Evolutionary conservation across 2,113 vertebrate species (phyloP).

Genomic region (Platycercus adscitus): DNA sequence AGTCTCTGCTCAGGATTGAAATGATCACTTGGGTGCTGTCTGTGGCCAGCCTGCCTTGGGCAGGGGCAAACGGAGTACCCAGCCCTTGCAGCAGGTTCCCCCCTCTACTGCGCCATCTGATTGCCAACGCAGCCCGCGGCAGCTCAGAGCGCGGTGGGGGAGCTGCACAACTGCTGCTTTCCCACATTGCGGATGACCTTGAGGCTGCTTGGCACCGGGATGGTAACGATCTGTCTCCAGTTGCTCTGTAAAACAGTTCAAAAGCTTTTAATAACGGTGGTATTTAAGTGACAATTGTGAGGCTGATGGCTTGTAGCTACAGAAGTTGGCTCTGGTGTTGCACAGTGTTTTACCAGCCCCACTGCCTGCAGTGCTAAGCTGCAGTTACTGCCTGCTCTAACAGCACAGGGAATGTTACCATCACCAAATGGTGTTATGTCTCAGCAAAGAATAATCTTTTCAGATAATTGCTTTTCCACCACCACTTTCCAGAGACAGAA

Average conservation of each 20-base stretch:
- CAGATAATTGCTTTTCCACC: background rate
- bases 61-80: background rate
- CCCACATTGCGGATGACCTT: constrained; percentile 67
- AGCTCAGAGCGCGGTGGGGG: background rate
- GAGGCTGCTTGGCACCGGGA: constrained; percentile 39
- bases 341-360: background rate
- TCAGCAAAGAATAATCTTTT: background rate
- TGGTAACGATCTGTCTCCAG: constrained; percentile 37
- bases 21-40: rapidly evolving
- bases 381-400: background rate
- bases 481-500: background rate
- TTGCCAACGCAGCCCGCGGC: background rate
- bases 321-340: background rate
- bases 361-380: background rate
- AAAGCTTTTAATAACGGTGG: constrained; percentile 65
- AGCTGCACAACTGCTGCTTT: constrained; percentile 32
- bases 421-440: background rate
- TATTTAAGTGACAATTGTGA: constrained; percentile 55
- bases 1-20: background rate
- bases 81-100: background rate
- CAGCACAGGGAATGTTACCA: background rate
- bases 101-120: background rate
- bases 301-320: background rate
- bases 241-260: constrained; percentile 57
- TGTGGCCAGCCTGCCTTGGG: background rate